These are phyloP conservation scores for Epinotia bilunana DNA, from an alignment of 2,888 invertebrate genomes.

Conservation along the genomic window DNA sequence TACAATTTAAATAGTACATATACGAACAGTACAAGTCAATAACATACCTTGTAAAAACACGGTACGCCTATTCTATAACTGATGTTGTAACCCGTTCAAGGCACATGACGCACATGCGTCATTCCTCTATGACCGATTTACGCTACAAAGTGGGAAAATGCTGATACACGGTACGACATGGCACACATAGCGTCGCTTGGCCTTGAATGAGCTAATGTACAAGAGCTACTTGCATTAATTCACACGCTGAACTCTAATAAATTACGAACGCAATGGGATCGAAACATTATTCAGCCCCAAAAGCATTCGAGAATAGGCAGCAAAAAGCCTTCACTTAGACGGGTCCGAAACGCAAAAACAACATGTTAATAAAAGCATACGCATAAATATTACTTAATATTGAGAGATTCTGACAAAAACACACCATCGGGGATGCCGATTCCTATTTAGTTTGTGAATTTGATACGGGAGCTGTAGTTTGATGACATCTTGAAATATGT, in stretches of 20 bases:
- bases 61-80: no score
- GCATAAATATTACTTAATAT: no score
- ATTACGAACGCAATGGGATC: conserved; percentile 2
- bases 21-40: no score
- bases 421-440: neutral
- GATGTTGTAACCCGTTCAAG: no score
- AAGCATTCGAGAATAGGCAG: neutral
- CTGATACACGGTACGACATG: no score
- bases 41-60: no score
- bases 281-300: conserved; percentile 16
- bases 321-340: conserved; percentile 22
- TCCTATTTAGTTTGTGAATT: neutral
- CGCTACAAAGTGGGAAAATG: no score
- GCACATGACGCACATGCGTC: no score
- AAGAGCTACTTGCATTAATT: conserved; percentile 10
- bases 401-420: neutral
- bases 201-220: neutral
- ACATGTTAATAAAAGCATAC: conserved; percentile 7
- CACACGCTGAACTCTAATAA: conserved; percentile 18
- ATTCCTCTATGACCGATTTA: no score
- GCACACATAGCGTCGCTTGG: neutral
- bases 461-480: neutral
- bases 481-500: no score
- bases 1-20: no score
- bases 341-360: neutral